Evolutionary conservation across 1,140 invertebrate species (phyloP), one percentile per base, ranked within the genome.

Genomic region (Meloidogyne hapla): DNA sequence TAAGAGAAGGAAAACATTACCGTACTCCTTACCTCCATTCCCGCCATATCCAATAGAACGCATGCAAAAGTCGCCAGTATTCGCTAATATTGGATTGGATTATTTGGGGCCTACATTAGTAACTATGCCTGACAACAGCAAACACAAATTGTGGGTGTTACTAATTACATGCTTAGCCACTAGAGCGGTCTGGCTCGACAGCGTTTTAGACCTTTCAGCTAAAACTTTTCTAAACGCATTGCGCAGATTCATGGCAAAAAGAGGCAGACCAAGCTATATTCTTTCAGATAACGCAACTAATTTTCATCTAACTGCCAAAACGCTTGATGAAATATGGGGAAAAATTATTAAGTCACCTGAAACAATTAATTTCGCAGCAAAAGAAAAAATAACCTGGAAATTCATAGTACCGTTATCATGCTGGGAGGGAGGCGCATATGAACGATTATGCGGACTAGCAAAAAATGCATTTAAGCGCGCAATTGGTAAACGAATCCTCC

Each of bases 311-410:
- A 38, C 26, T 15, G 38, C 15, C 1, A 66, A 66, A 66, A n/a
- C 64, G 0, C 6, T 66, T 13, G 64, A 13, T 0, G 13, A 15
- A 66, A 15, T 66, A 2, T 66, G 64, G 64, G 13, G 12, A 1
- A 66, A 38, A 12, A n/a, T 38, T 1, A 66, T 66, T 66, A 26
- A n/a, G 0, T 15, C 15, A 0, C 4, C 64, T 5, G n/a, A n/a
- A 66, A 12, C 38, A 12, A n/a, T 12, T 12, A n/a, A 66, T 0
- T 66, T 66, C 2, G 64, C 64, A 1, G 12, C n/a, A 0, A 66
- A 66, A n/a, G 64, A 66, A 66, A 66, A 66, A 66, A 66, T 66
- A 15, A 13, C 2, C 3, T 66, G 64, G n/a, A 66, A 66, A 66
- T 66, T 66, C 64, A 66, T 66, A 13, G n/a, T n/a, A 13, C 64